Evolutionary conservation across 35 echinoderm and acorn worm species (phyloP).

Genomic region (Diadema setosum): DNA sequence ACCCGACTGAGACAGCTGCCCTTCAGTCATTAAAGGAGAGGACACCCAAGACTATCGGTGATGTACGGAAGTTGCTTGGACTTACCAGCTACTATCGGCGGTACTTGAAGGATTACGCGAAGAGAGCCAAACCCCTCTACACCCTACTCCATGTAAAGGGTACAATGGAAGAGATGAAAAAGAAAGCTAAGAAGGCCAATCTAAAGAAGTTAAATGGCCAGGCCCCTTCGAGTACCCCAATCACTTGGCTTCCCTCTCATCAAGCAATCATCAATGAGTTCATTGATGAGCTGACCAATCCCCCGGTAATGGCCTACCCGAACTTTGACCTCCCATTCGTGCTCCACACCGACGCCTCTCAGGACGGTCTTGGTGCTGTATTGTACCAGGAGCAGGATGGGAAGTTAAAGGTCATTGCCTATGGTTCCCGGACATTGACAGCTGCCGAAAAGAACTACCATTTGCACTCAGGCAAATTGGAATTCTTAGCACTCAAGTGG

Average conservation of each 20-base stretch:
- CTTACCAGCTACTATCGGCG: constrained; percentile 9
- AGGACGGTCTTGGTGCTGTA: constrained; percentile 64
- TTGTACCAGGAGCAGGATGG: constrained; percentile 55
- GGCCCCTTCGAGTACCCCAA: constrained; percentile 32
- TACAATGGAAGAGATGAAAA: background rate
- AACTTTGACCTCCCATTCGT: constrained; percentile 47
- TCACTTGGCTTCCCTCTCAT: constrained; percentile 29
- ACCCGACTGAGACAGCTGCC: constrained; percentile 32
- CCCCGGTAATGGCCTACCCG: constrained; percentile 61
- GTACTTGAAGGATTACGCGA: background rate
- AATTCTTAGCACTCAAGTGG: constrained; percentile 76
- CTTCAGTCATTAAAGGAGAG: background rate
- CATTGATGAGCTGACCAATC: constrained; percentile 36
- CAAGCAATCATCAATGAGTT: constrained; percentile 24
- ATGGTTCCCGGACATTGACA: constrained; percentile 34
- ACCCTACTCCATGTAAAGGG: background rate
- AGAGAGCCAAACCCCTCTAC: background rate
- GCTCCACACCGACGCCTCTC: constrained; percentile 68
- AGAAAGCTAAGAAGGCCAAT: background rate
- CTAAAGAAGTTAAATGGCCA: background rate
- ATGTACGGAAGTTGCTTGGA: background rate
- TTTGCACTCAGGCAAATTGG: constrained; percentile 62
- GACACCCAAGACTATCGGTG: background rate
- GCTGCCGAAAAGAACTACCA: constrained; percentile 68
- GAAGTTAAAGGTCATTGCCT: constrained; percentile 22